phyloP scores from a whole-genome alignment of 53 echinoderm and acorn worm species.

The Pentamera pediparva region DNA sequence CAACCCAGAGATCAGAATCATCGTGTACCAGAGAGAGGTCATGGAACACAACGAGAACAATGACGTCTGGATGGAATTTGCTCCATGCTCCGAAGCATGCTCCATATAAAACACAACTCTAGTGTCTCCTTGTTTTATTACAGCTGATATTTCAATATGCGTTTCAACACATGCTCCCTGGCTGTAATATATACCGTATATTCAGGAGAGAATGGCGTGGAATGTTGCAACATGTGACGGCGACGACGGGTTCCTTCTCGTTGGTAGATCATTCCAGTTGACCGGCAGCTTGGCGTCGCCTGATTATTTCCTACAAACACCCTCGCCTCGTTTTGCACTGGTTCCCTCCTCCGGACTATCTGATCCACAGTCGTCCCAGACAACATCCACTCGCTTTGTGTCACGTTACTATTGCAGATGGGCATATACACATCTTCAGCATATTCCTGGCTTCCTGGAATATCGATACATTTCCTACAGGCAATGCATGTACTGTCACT shows the following conservation, averaged over 20 bases:
- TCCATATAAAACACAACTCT: too few relatives aligned
- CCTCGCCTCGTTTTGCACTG: constrained; percentile 37
- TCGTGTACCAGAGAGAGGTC: too few relatives aligned
- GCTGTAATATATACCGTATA: not conserved
- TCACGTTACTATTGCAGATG: not conserved
- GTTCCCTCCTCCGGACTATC: constrained; percentile 24
- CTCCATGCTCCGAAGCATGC: not conserved
- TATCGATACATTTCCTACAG: not conserved
- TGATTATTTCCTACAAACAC: constrained; percentile 6
- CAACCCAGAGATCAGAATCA: too few relatives aligned
- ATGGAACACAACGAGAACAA: not conserved
- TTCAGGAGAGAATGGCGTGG: not conserved
- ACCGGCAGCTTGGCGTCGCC: not conserved
- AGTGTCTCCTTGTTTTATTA: not conserved
- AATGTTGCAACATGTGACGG: not conserved
- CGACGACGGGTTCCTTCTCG: not conserved
- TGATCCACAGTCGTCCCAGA: constrained; percentile 29
- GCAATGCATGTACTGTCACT: too few relatives aligned
- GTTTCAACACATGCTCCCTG: not conserved
- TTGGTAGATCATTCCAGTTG: constrained; percentile 40
- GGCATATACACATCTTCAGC: not conserved
- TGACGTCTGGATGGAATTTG: not conserved
- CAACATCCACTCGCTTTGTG: constrained; percentile 27
- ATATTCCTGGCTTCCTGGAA: too few relatives aligned
- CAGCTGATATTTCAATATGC: not conserved